Percentiles rank a stretch among this genome's conserved stretches.
These are phyloP conservation scores for Stichopus horrens DNA, from an alignment of 53 echinoderm and acorn worm genomes.

Conservation along the genomic window DNA sequence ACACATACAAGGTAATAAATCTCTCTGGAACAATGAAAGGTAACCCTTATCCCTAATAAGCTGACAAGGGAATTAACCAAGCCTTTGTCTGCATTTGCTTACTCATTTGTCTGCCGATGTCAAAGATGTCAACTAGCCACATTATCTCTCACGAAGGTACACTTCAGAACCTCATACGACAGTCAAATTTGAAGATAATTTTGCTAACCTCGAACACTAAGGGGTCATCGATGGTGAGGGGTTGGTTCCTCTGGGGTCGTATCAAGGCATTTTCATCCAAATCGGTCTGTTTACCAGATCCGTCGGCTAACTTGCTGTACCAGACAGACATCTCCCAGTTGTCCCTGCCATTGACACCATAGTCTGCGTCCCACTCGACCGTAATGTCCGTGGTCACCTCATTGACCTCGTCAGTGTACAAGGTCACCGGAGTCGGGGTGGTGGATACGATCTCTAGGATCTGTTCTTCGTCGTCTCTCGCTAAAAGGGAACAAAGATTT, in stretches of 20 bases:
- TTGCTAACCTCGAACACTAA: conserved; percentile 29
- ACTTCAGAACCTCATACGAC: no score
- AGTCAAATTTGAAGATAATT: neutral
- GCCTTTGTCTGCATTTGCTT: no score
- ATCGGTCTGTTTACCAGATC: conserved; percentile 27
- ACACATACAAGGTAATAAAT: no score
- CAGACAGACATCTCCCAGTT: conserved; percentile 36
- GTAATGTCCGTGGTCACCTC: conserved; percentile 34
- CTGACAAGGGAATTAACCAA: no score
- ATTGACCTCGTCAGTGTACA: conserved; percentile 32
- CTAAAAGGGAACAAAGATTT: neutral
- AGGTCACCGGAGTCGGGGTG: conserved; percentile 19
- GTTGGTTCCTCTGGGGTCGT: conserved; percentile 29
- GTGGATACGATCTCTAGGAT: conserved; percentile 34
- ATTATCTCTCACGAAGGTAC: no score
- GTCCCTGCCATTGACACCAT: conserved; percentile 31
- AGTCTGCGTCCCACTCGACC: conserved; percentile 2
- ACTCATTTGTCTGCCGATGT: no score
- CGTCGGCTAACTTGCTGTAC: conserved; percentile 15
- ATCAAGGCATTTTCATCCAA: neutral
- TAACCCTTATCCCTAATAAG: no score
- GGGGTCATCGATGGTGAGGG: conserved; percentile 27
- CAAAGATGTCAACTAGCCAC: no score
- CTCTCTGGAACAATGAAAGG: no score
- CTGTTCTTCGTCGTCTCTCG: conserved; percentile 13